Evolutionary conservation across 2,888 invertebrate genomes (phyloP), one percentile per base, ranked within the genome.

Genomic region (Beris morrisii): DNA sequence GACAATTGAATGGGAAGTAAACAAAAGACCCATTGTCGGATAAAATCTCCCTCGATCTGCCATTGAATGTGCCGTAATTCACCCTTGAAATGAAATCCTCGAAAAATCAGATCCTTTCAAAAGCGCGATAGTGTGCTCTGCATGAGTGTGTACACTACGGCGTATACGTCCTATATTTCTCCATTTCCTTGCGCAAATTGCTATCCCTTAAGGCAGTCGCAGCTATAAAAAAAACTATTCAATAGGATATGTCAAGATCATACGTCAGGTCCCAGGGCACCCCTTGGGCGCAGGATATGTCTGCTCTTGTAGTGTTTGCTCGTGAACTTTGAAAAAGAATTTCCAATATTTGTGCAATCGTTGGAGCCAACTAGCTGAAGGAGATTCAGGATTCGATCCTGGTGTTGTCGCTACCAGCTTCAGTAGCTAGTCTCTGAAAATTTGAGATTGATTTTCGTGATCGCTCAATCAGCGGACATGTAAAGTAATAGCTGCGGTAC

Each of bases 1-100:
- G 38, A 38, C 38, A 38, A 38, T 38, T 38, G 38, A 38, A 38
- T 38, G 1, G 38, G 5, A 38, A 1, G 55, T 56, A 53, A 53
- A 64, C 64, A 56, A 67, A 67, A 64, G 58, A 53, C 31, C 58
- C 46, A 45, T 64, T 64, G 58, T 64, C 6, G 4, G 48, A 48
- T 45, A 52, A 13, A n/a, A 57, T 67, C 67, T 67, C 67, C 67
- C 67, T 67, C 67, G 63, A 67, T 67, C 63, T 56, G 56, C 48
- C 22, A 58, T 58, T 45, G 57, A 58, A 57, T 67, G 52, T 53
- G 58, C 57, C 57, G 64, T 67, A 67, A 67, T 67, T 67, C 67
- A 67, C 67, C 67, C 67, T 67, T 58, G 57, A 67, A 64, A 64
- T 64, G 48, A 64, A 67, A 67, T 64, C 67, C 67, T 67, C 57